Evolutionary conservation across 2,888 invertebrate species (phyloP).

Genomic region (Dolichopus griseipennis): DNA sequence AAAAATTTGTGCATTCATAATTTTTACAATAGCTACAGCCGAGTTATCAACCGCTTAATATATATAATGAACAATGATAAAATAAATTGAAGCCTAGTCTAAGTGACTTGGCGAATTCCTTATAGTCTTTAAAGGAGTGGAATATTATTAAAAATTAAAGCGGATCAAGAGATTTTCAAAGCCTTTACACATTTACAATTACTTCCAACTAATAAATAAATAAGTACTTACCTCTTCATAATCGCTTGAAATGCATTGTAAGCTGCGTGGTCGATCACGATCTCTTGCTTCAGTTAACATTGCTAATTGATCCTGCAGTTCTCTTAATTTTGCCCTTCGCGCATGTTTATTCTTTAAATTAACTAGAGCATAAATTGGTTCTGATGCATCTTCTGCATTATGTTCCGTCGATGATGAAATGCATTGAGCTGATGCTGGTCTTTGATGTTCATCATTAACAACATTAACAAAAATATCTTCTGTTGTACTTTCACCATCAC

Average conservation of each 20-base stretch:
- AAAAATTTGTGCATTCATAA: no score
- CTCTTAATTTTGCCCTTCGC: constrained; percentile 26
- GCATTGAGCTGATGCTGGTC: constrained; percentile 15
- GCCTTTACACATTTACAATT: no score
- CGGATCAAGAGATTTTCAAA: no score
- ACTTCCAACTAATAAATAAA: constrained; percentile 14
- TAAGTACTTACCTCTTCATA: constrained; percentile 27
- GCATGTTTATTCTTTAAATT: constrained; percentile 34
- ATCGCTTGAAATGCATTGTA: constrained; percentile 25
- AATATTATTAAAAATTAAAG: no score
- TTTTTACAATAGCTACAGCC: no score
- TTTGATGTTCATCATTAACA: neutral
- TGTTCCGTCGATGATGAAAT: constrained; percentile 19
- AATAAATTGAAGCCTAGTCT: no score
- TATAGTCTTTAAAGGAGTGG: no score
- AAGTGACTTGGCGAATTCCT: no score
- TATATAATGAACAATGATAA: no score
- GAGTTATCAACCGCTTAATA: no score
- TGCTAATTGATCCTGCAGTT: constrained; percentile 20
- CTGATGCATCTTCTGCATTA: constrained; percentile 17
- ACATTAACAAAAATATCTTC: neutral
- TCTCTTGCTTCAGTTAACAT: neutral
- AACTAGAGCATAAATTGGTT: constrained; percentile 35
- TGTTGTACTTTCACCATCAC: constrained; percentile 6
- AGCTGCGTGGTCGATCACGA: constrained; percentile 23